These are phyloP conservation scores for Galaxias olidus DNA, from an alignment of 2,797 vertebrate species.

Conservation along the genomic window DNA sequence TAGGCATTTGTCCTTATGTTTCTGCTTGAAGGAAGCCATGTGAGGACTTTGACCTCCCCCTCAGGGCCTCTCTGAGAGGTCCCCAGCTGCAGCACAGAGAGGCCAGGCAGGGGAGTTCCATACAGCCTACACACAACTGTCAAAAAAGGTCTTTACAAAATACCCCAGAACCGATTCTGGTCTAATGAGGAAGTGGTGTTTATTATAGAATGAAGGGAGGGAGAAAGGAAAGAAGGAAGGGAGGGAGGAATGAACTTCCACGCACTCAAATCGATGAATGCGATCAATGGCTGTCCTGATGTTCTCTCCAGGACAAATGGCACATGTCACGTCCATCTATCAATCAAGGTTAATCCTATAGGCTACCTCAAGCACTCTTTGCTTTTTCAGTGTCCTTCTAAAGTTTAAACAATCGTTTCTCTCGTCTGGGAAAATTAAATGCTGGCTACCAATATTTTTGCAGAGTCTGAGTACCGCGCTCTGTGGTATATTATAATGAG, in stretches of 20 bases:
- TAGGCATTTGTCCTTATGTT: conserved; percentile 49
- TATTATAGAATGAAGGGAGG: conserved; percentile 11
- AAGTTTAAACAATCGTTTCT: conserved; percentile 17
- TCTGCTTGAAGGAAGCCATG: conserved; percentile 57
- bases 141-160: conserved; percentile 60
- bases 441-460: conserved; percentile 13
- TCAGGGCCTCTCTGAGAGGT: conserved; percentile 63
- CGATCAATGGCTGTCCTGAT: conserved; percentile 24
- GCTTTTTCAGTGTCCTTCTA: conserved; percentile 14
- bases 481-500: neutral
- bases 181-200: conserved; percentile 22
- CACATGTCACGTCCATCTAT: conserved; percentile 33
- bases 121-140: conserved; percentile 52
- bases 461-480: neutral
- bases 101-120: conserved; percentile 21
- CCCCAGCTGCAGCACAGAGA: conserved; percentile 53
- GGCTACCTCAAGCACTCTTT: conserved; percentile 16
- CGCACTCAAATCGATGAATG: conserved; percentile 26
- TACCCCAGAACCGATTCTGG: conserved; percentile 31
- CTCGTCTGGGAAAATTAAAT: conserved; percentile 9
- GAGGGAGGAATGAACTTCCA: conserved; percentile 21
- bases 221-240: conserved; percentile 17
- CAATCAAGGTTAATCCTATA: conserved; percentile 20
- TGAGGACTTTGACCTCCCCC: conserved; percentile 62
- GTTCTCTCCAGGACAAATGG: conserved; percentile 27